Conservation (phyloP, 2,113 vertebrate species). For the Hydrolagus affinis region DNA sequence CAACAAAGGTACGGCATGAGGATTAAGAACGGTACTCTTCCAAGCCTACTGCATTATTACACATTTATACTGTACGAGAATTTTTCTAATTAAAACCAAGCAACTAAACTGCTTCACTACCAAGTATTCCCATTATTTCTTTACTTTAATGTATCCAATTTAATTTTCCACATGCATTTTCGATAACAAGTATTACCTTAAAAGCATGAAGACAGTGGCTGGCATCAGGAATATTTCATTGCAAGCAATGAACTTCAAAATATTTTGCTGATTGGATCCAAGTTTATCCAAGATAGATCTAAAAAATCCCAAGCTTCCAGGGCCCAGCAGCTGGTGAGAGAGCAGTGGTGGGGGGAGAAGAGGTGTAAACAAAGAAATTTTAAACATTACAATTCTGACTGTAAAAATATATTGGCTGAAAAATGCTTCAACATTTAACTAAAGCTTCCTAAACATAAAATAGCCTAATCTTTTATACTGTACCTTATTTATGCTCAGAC, state of each 20-base stretch:
- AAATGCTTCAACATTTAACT: background rate
- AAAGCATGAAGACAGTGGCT: constrained; percentile 93
- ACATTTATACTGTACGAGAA: background rate
- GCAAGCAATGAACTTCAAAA: constrained; percentile 94
- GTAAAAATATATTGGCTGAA: background rate
- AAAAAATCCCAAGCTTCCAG: constrained; percentile 75
- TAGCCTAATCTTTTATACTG: no score
- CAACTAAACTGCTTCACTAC: background rate
- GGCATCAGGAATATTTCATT: constrained; percentile 99
- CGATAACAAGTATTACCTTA: constrained; percentile 66
- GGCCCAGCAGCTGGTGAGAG: constrained; percentile 70
- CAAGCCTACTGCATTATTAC: background rate
- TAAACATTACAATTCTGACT: constrained; percentile 35
- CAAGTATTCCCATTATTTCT: background rate
- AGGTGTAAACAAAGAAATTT: constrained; percentile 16
- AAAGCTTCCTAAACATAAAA: no score
- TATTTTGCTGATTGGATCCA: constrained; percentile 89
- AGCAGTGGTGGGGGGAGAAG: no score
- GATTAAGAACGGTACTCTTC: background rate
- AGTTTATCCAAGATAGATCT: constrained; percentile 84
- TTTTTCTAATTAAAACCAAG: background rate
- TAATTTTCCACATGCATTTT: no score
- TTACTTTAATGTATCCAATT: background rate
- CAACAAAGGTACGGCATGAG: constrained; percentile 35
- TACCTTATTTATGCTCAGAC: no score